Base-by-base conservation (phyloP, 2,113 vertebrate genomes). In the Phylloscopus trochiloides region DNA sequence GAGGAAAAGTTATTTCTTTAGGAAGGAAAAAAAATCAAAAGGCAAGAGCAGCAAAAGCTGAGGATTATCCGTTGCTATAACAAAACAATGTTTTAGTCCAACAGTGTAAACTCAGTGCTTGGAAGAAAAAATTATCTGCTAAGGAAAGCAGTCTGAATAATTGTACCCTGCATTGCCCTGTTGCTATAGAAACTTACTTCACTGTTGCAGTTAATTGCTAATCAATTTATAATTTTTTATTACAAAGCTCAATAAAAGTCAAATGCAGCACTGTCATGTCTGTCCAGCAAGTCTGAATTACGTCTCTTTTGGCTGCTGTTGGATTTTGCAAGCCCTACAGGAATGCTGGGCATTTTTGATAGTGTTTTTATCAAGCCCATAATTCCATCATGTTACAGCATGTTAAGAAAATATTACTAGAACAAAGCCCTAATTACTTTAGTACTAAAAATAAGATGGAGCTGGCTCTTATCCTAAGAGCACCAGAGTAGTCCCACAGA, bases 151-250 rank as follows among this genome's bases (percentile, higher is more conserved):
- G 74, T 11, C 51, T 90, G 79, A 94, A 72, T 86, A 96, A 95
- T 75, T 86, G 79, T n/a, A 94, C 68, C n/a, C 75, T 86, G 61
- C 59, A 61, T 2, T 88, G 55, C 75, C 50, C 50, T 50, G 92
- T 96, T 95, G 86, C 96, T 91, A 95, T 83, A 92, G 93, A 95
- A 90, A 97, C 92, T 91, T 79, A 51, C 50, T 94, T 82, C 73
- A 91, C 51, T 48, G 19, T 73, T 77, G 34, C 65, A 88, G 48
- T 72, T 91, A 94, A 85, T 81, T 94, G 73, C 89, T 96, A 88
- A 96, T 96, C 90, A 95, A 83, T 82, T 84, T 87, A 67, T 52
- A 47, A 55, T 74, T 90, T 94, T 61, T 92, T 54, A 86, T 77
- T 74, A 59, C 45, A 83, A 90, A 94, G 40, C 80, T 93, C 85